phyloP scores from a whole-genome alignment of 2,888 invertebrate species.

The Rhamnusium bicolor region DNA sequence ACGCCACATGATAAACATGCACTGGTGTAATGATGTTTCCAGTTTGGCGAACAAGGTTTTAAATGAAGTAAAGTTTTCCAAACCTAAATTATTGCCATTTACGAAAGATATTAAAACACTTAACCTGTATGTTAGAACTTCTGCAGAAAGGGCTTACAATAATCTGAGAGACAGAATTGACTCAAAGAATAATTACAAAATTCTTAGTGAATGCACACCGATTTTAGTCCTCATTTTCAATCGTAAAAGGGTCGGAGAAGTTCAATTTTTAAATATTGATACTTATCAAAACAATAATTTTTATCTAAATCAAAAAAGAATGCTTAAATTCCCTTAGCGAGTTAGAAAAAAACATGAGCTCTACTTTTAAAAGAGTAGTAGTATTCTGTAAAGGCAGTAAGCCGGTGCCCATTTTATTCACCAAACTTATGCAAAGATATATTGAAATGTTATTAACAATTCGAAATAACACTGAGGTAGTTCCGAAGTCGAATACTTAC shows the following conservation, averaged over 20 bases:
- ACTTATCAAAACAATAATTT: conserved; percentile 19
- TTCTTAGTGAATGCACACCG: conserved; percentile 5
- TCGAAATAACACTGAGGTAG: conserved; percentile 42
- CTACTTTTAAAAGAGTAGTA: conserved; percentile 40
- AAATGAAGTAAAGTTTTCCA: neutral
- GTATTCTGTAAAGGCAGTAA: conserved; percentile 45
- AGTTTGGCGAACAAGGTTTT: neutral
- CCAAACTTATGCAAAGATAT: conserved; percentile 31
- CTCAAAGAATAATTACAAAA: neutral
- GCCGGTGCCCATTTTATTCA: conserved; percentile 47
- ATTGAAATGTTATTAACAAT: conserved; percentile 38
- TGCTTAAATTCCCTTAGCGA: conserved; percentile 26
- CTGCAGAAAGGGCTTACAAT: neutral
- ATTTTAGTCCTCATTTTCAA: conserved; percentile 28
- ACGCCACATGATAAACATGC: neutral
- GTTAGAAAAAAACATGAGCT: conserved; percentile 38
- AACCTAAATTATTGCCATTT: conserved; percentile 6
- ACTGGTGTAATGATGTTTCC: conserved; percentile 2
- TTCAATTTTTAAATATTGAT: conserved; percentile 27
- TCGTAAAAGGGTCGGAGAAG: conserved; percentile 27
- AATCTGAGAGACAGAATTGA: too few relatives aligned
- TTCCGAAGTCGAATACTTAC: conserved; percentile 48
- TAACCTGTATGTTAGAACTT: neutral
- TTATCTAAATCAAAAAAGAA: conserved; percentile 34
- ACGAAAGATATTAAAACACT: neutral